Evolutionary conservation across 2,113 vertebrate species (phyloP).

Genomic region (Glareola pratincola): DNA sequence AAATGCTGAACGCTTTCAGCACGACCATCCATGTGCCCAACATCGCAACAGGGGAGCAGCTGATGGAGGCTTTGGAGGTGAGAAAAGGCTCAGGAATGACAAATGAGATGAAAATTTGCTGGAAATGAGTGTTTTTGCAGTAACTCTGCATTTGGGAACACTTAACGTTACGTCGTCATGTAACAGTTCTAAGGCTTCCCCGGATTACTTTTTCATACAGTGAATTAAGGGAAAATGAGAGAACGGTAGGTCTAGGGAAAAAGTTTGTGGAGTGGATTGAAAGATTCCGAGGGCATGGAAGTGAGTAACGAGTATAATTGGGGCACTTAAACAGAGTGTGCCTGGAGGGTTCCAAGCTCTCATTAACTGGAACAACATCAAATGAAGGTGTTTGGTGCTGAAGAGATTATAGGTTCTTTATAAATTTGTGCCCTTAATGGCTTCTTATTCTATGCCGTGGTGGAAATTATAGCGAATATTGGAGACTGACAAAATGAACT

Average conservation of each 20-base stretch:
- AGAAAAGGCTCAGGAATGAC: not conserved
- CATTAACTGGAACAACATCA: not conserved
- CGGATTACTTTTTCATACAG: not conserved
- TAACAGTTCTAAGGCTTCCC: not conserved
- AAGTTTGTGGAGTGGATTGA: not conserved
- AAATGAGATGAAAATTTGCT: not conserved
- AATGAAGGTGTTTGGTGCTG: not conserved
- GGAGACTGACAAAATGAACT: not conserved
- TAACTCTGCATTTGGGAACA: not conserved
- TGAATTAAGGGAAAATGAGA: not conserved
- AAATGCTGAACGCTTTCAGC: conserved; percentile 94
- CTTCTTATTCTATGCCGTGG: not conserved
- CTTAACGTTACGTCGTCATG: not conserved
- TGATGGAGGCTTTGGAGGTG: conserved; percentile 90
- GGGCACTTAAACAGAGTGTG: not conserved
- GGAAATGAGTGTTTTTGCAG: not conserved
- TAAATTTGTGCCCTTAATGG: not conserved
- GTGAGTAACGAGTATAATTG: not conserved
- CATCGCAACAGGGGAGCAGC: conserved; percentile 86
- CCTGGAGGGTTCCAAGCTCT: not conserved
- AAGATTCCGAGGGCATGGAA: not conserved
- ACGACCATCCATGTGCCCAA: conserved; percentile 94
- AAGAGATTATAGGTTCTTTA: not conserved
- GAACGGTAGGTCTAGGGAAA: not conserved
- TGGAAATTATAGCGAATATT: not conserved